Base-by-base conservation (phyloP, 2,888 invertebrate genomes). In the Drosophila rubida region DNA sequence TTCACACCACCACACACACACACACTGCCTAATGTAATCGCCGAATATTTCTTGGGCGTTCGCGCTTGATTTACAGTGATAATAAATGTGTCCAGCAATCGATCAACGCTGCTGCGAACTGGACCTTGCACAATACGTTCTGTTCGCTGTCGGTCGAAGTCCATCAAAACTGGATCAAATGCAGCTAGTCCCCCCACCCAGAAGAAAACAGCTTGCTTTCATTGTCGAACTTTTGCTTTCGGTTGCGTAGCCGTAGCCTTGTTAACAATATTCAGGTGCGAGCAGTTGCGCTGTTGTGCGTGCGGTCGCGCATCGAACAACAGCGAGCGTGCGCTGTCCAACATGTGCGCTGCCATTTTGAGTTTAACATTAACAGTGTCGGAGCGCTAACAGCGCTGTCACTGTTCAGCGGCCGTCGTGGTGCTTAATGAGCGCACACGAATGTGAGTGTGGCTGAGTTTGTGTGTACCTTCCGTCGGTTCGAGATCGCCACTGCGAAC, bases 401-500 rank as follows among this genome's bases (percentile, higher is more conserved):
- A 19, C 32, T 42, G 16, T 13, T 41, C 32, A 35, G 48, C 42
- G 4, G 35, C 7, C 23, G 27, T 41, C 59, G 68, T 46, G 48
- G 45, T 60, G 53, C 11, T 55, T 46, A 55, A 51, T 51, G 39
- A 44, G 63, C 50, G 61, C 42, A 49, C 42, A 37, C 42, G 39
- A 41, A 66, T 59, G 50, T 66, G 55, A 61, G 54, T 66, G 68
- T 64, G 54, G 69, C 70, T 78, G 69, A 91, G 91, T 91, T 88
- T 89, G 82, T 81, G 80, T 87, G 88, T 83, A 88, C 85, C 90
- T 84, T 86, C 89, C 90, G 90, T 90, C 90, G 90, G 80, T 83
- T 89, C 75, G 61, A 90, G 89, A 89, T 85, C 90, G 90, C 75
- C 75, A 60, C 64, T 75, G 75, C 75, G 67, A 70, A 70, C 57